Percentiles rank a stretch among this genome's conserved stretches.
Evolutionary conservation across 1,140 invertebrate genomes (phyloP).

Genomic region (Papilio helenus): DNA sequence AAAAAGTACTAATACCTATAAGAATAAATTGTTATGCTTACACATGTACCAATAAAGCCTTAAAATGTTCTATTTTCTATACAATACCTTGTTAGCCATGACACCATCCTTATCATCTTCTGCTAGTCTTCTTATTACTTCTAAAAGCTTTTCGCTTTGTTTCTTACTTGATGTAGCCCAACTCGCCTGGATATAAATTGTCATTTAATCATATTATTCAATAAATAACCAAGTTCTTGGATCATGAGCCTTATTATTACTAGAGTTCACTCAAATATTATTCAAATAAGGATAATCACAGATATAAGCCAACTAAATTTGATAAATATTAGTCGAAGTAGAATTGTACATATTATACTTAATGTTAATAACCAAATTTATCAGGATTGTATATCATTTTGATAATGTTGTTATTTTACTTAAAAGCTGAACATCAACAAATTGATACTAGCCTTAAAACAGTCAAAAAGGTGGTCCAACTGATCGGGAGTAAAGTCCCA

Average conservation of each 20-base stretch:
- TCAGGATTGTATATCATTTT: background rate
- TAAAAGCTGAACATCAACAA: too few species aligned
- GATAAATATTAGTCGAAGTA: background rate
- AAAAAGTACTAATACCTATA: conserved; percentile 95
- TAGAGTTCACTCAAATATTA: background rate
- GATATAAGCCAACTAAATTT: background rate
- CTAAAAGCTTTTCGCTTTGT: conserved; percentile 97
- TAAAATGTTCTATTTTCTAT: background rate
- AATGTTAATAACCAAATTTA: background rate
- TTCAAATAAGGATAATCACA: background rate
- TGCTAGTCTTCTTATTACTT: conserved; percentile 96
- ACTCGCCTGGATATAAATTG: conserved; percentile 86
- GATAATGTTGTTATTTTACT: conserved; percentile 9
- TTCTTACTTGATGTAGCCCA: conserved; percentile 98
- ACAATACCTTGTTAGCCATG: conserved; percentile 96
- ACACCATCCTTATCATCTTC: conserved; percentile 99
- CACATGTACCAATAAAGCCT: background rate
- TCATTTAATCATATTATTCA: conserved; percentile 7
- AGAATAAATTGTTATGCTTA: conserved; percentile 38
- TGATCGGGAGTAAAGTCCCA: conserved; percentile 99
- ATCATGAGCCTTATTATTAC: background rate
- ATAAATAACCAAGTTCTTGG: background rate
- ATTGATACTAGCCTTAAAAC: conserved; percentile 91
- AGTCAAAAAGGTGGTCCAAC: conserved; percentile 98
- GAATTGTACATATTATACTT: background rate